These are phyloP conservation scores for Germaria angustata DNA, from an alignment of 2,888 invertebrate species.

Conservation along the genomic window DNA sequence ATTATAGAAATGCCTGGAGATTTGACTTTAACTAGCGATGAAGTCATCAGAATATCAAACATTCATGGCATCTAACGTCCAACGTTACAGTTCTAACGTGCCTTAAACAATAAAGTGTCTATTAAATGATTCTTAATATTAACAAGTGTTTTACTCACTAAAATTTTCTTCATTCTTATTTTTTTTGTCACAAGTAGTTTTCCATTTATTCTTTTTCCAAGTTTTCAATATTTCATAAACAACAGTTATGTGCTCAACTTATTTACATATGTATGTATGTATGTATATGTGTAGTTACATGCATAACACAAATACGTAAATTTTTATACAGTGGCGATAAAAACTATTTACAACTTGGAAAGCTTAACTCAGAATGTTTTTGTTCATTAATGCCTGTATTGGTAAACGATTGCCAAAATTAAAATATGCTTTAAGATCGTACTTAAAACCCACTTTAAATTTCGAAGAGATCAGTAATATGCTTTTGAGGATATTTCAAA, in stretches of 20 bases:
- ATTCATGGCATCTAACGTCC: constrained; percentile 11
- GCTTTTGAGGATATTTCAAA: too few relatives aligned
- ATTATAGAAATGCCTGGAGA: constrained; percentile 31
- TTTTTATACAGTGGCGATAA: background rate
- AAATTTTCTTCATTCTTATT: constrained; percentile 16
- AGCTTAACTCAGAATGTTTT: too few relatives aligned
- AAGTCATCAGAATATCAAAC: constrained; percentile 31
- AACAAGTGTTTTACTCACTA: constrained; percentile 45
- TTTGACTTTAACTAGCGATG: constrained; percentile 29
- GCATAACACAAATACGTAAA: background rate
- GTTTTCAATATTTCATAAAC: constrained; percentile 28
- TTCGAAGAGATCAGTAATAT: too few relatives aligned
- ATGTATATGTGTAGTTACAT: background rate
- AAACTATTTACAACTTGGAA: too few relatives aligned
- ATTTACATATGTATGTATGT: background rate
- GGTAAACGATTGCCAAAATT: too few relatives aligned
- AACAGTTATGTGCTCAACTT: constrained; percentile 9
- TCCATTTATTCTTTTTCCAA: background rate
- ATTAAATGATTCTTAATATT: constrained; percentile 34
- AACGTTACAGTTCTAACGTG: constrained; percentile 30
- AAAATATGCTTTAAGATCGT: too few relatives aligned
- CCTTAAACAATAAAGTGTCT: constrained; percentile 23
- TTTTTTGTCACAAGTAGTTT: background rate
- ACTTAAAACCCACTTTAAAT: too few relatives aligned
- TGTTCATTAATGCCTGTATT: too few relatives aligned